A percentile compares a stretch with the other conserved stretches of the same genome.
These are phyloP conservation scores for Parapristionchus giblindavisi DNA, from an alignment of 2,888 invertebrate species.

Conservation along the genomic window DNA sequence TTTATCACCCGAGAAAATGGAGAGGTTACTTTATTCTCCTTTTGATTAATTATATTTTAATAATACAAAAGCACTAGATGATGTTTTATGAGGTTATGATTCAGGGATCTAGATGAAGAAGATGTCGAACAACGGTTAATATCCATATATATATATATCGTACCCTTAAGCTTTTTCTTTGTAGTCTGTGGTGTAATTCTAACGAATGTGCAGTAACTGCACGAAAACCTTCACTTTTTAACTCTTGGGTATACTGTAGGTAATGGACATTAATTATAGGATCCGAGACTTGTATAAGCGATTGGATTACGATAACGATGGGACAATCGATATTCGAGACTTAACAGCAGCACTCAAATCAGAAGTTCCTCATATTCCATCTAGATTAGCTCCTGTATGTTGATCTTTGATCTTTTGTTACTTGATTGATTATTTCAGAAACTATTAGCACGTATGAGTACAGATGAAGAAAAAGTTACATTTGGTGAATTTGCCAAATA, in stretches of 20 bases:
- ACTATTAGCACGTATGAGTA: slow-evolving; percentile 45
- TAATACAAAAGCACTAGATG: no score
- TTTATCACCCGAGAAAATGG: slow-evolving; percentile 59
- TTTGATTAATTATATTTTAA: not conserved
- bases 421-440: no score
- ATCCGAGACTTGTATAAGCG: slow-evolving; percentile 80
- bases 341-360: slow-evolving; percentile 85
- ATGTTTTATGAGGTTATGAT: no score
- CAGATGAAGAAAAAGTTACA: slow-evolving; percentile 48
- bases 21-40: slow-evolving; percentile 42
- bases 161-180: no score
- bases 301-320: slow-evolving; percentile 91
- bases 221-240: no score
- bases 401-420: not conserved
- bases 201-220: no score
- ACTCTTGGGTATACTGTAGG: no score
- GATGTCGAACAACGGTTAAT: no score
- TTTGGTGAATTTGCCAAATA: slow-evolving; percentile 87
- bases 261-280: no score
- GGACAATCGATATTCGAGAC: slow-evolving; percentile 92
- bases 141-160: no score
- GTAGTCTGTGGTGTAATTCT: no score
- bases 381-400: slow-evolving; percentile 57
- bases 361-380: slow-evolving; percentile 72
- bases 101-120: no score